These are phyloP conservation scores for Pangasius larnaudii DNA, from an alignment of 2,797 vertebrate genomes.

Conservation along the genomic window DNA sequence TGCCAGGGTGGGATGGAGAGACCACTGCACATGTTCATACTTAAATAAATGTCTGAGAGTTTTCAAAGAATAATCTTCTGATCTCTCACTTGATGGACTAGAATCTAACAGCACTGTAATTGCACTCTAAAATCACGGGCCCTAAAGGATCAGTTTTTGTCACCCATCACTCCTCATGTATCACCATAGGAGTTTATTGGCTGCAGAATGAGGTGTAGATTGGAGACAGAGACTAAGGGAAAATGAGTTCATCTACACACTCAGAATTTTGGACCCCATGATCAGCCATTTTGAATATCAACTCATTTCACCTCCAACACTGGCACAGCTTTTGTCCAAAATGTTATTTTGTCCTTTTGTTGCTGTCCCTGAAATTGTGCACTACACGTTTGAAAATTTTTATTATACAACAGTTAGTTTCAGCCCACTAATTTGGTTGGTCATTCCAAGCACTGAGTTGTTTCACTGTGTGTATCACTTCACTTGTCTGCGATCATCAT, in stretches of 20 bases:
- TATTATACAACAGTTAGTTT: not conserved
- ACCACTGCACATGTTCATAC: not conserved
- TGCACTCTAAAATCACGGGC: not conserved
- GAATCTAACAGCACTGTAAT: not conserved
- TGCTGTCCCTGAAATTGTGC: not conserved
- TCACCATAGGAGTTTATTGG: not conserved
- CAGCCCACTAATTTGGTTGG: not conserved
- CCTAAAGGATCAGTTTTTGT: not conserved
- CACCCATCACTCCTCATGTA: not conserved
- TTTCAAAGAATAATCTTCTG: not conserved
- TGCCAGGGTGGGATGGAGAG: conserved; percentile 10
- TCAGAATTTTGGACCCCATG: not conserved
- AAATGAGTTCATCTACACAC: not conserved
- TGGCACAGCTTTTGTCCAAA: not conserved
- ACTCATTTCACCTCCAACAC: not conserved
- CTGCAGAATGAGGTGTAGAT: not conserved
- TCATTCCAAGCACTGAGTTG: not conserved
- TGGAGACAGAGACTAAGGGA: not conserved
- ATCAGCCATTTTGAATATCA: not conserved
- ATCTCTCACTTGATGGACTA: not conserved
- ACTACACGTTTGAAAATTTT: not conserved
- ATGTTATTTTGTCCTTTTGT: not conserved
- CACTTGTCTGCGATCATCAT: not conserved
- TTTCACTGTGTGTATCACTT: not conserved
- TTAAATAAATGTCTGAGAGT: not conserved